A percentile compares a stretch with the other conserved stretches of the same genome.
Conservation (phyloP, 2,113 vertebrate species). For the Nycticebus coucang region DNA sequence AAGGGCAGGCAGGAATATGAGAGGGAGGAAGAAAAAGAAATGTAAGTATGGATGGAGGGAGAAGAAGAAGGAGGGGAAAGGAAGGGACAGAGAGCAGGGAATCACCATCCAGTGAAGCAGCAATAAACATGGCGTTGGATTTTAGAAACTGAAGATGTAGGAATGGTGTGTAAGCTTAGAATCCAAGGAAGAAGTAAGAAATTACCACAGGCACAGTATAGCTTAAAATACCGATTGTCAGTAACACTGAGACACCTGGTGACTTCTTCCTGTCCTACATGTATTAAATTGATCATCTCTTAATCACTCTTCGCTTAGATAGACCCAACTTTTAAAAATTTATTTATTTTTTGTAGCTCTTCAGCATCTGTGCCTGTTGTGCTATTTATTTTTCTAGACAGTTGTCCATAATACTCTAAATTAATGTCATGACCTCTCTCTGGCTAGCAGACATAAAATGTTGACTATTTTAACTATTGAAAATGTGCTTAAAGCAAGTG, state of each 20-base stretch:
- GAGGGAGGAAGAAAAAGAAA: not conserved
- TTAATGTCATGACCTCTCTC: constrained; percentile 85
- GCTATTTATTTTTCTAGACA: constrained; percentile 77
- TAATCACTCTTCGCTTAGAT: constrained; percentile 83
- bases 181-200: constrained; percentile 69
- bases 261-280: constrained; percentile 75
- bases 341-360: constrained; percentile 80
- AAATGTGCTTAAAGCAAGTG: constrained; percentile 80
- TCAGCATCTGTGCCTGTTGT: constrained; percentile 80
- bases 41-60: not conserved
- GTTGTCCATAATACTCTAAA: constrained; percentile 85
- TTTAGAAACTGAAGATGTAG: constrained; percentile 70
- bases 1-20: constrained; percentile 38
- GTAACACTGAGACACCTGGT: constrained; percentile 72
- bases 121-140: constrained; percentile 66
- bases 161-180: constrained; percentile 63
- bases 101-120: constrained; percentile 60
- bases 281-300: constrained; percentile 80
- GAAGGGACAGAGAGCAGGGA: constrained; percentile 29
- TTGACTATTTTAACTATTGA: constrained; percentile 86
- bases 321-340: constrained; percentile 75
- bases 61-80: not conserved
- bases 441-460: constrained; percentile 83
- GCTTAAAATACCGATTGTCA: constrained; percentile 78
- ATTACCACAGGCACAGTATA: constrained; percentile 64